Base-by-base conservation (phyloP, 2,888 invertebrate species). In the Adineta ricciae region DNA sequence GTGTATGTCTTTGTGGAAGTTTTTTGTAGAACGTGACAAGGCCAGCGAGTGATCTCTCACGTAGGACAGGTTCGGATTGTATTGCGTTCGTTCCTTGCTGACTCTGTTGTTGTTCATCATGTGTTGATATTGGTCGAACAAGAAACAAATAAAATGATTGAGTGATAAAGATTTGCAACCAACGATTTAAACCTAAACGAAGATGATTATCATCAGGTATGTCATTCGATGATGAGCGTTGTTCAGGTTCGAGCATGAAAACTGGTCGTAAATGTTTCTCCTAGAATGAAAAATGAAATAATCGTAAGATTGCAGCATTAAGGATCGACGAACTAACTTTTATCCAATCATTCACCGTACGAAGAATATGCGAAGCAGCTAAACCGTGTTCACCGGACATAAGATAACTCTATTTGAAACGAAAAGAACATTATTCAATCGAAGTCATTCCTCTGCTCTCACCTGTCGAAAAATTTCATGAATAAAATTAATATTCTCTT, bases 401-500 rank as follows among this genome's bases (percentile, higher is more conserved):
- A 38, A 78, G 41, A 78, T 78, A 78, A 78, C 78, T 78, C 78
- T 78, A 78, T 21, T 41, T 1, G 11, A 5, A 41, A 78, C 0
- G 8, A 41, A n/a, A 19, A 32, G 16, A 64, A 1, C 27, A 32
- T 14, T 9, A 16, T 32, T 2, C 27, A 4, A 1, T n/a, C 3
- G 24, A 21, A 4, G 5, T 54, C 8, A 24, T 86, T 86, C 83
- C 1, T 14, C 32, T 32, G 14, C 11, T 19, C 86, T 87, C 86
- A 90, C 91, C 91, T 97, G 96, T 49, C 97, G 93, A 89, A 96
- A 94, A 86, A 97, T 93, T 91, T 97, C 97, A 88, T 97, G 95
- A 49, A 97, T 93, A 89, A 97, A 95, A 91, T 97, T 96, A 11
- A 97, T 94, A 90, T 97, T 96, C 87, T 96, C 95, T 83, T 96